Evolutionary conservation across 2,113 vertebrate species (phyloP).

Genomic region (Mastomys coucha): DNA sequence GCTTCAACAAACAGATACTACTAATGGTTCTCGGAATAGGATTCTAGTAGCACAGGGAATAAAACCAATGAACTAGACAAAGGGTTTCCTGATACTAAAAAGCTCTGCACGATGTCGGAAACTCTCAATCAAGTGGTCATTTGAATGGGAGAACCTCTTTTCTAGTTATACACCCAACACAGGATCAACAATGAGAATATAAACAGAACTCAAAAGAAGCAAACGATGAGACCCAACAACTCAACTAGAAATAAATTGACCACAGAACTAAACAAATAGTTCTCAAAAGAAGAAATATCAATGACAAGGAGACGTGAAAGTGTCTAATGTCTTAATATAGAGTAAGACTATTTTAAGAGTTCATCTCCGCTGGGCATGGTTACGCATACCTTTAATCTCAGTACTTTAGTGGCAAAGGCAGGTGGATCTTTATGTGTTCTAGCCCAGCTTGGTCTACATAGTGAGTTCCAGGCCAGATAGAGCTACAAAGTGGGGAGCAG

Average conservation of each 20-base stretch:
- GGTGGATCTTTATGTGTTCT: not conserved
- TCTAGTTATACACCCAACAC: not conserved
- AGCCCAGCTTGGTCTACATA: not conserved
- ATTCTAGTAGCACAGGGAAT: not conserved
- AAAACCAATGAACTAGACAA: not conserved
- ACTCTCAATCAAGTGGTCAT: not conserved
- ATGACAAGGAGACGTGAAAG: not conserved
- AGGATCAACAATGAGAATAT: not conserved
- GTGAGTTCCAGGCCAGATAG: not conserved
- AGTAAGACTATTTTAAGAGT: not conserved
- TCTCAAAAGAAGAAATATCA: not conserved
- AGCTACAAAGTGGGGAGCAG: not conserved
- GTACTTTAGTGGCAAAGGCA: not conserved
- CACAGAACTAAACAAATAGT: not conserved
- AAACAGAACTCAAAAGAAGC: not conserved
- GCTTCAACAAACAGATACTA: not conserved
- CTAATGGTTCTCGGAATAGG: not conserved
- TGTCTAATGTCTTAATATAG: not conserved
- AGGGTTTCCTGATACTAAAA: not conserved
- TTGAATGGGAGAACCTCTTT: not conserved
- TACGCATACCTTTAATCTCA: not conserved
- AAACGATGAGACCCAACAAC: not conserved
- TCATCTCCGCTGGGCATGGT: not conserved
- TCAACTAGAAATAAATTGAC: not conserved
- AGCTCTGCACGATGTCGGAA: not conserved